Conservation (phyloP, 2,113 vertebrate genomes). For the Amia ocellicauda region DNA sequence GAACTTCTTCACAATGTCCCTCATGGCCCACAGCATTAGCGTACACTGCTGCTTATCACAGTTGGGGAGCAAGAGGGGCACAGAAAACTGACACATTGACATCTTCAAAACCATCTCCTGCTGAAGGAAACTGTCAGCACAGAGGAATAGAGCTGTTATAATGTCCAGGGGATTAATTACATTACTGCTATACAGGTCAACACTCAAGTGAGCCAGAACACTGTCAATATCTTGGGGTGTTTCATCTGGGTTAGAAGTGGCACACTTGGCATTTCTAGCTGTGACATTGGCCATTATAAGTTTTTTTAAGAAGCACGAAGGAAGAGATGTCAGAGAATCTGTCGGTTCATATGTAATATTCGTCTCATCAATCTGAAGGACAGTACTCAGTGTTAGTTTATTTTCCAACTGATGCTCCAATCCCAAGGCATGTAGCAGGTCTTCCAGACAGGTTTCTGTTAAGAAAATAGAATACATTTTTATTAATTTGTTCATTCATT, state of each 20-base stretch:
- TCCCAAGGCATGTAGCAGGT: conserved; percentile 45
- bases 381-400: conserved; percentile 43
- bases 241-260: too few species aligned
- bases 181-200: neutral
- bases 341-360: conserved; percentile 36
- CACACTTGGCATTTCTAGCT: too few species aligned
- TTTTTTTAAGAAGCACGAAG: conserved; percentile 47
- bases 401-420: conserved; percentile 35
- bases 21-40: conserved; percentile 66
- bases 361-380: conserved; percentile 51
- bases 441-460: conserved; percentile 34
- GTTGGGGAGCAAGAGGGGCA: conserved; percentile 73
- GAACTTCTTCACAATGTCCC: conserved; percentile 49
- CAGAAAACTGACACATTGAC: conserved; percentile 69
- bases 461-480: too few species aligned
- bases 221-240: too few species aligned
- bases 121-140: conserved; percentile 57
- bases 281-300: conserved; percentile 52
- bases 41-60: conserved; percentile 42
- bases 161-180: conserved; percentile 63
- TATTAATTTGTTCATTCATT: too few species aligned
- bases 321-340: conserved; percentile 42
- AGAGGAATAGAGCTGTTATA: conserved; percentile 63
- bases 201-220: too few species aligned
- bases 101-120: conserved; percentile 67